Percentiles rank a stretch among this genome's conserved stretches.
Evolutionary conservation across 2,797 vertebrate genomes (phyloP).

Genomic region (Gallinago solitaria): DNA sequence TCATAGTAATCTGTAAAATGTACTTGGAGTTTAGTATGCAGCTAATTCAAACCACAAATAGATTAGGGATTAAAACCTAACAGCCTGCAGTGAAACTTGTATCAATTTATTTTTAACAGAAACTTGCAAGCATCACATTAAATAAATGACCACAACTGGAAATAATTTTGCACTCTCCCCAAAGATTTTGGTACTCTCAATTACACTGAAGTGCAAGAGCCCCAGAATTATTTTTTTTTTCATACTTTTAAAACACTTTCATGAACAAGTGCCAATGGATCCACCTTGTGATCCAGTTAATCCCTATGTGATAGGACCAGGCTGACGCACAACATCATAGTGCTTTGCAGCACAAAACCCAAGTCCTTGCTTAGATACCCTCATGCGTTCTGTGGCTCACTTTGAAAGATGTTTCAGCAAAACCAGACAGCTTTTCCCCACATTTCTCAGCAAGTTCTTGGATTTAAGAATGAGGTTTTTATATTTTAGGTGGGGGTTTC

Average conservation of each 20-base stretch:
- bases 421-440: not conserved
- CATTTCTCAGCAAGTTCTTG: not conserved
- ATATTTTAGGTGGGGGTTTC: not conserved
- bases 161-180: not conserved
- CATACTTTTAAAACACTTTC: not conserved
- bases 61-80: not conserved
- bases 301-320: not conserved
- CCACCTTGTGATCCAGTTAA: not conserved
- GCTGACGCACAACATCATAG: not conserved
- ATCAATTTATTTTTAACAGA: not conserved
- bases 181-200: not conserved
- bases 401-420: not conserved
- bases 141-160: fast-evolving
- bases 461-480: not conserved
- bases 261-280: not conserved
- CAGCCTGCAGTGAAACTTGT: not conserved
- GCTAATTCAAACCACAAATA: not conserved
- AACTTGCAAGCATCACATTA: not conserved
- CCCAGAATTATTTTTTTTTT: not conserved
- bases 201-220: not conserved
- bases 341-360: not conserved
- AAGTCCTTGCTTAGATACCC: not conserved
- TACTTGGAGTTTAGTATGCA: not conserved
- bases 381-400: not conserved
- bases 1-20: not conserved